Conservation (phyloP, 2,797 vertebrate species). For the Diceros bicornis region DNA sequence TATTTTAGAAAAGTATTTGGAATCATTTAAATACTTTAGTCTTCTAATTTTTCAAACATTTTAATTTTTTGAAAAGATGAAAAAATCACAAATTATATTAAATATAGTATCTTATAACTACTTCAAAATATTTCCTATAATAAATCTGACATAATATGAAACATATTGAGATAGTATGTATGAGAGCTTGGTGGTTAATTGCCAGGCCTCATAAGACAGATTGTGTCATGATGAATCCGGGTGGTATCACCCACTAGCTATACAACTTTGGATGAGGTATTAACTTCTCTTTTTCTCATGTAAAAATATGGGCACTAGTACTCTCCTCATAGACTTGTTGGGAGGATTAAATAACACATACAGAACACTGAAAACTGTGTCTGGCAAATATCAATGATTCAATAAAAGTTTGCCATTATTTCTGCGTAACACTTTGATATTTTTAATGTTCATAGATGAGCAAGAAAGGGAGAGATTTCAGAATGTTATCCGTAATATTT, state of each 20-base stretch:
- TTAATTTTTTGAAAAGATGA: background rate
- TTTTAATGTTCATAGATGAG: background rate
- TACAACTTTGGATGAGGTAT: background rate
- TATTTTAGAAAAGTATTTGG: background rate
- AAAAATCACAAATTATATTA: background rate
- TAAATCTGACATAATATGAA: background rate
- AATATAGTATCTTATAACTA: background rate
- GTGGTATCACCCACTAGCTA: background rate
- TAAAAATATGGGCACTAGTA: background rate
- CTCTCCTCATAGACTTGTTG: background rate
- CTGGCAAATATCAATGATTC: background rate
- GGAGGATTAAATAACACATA: background rate
- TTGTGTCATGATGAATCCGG: background rate
- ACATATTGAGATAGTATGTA: background rate
- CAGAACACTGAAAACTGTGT: background rate
- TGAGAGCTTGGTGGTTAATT: background rate
- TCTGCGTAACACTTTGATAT: background rate
- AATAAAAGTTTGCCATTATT: background rate
- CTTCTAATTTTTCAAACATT: slow-evolving; percentile 23
- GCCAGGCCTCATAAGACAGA: background rate
- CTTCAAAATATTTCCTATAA: background rate
- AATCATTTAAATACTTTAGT: slow-evolving; percentile 1
- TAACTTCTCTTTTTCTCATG: background rate
- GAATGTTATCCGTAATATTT: background rate
- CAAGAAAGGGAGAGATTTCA: background rate